Evolutionary conservation across 2,113 vertebrate genomes (phyloP), one percentile per base, ranked within the genome.

Genomic region (Triplophysa dalaica): DNA sequence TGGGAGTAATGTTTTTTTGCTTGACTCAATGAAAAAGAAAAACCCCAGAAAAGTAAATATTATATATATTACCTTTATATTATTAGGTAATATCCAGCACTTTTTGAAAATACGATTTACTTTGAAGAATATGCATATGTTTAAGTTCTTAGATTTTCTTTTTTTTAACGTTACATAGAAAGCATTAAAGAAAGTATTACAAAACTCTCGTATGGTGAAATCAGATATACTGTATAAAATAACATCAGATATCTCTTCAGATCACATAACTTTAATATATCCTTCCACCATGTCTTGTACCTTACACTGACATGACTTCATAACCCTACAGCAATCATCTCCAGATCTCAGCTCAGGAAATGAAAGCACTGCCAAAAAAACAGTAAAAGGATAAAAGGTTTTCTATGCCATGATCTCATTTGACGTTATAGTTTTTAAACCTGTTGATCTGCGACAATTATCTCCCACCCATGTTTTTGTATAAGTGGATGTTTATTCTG

Each of bases 301-400:
- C 11, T 48, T 5, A 1, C 24, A 33, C 24, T 2, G 17, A 13
- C 21, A 16, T 50, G 67, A 19, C 67, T 69, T 48, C 26, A 54
- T 50, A 8, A 29, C 11, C 10, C 8, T 5, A 2, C 5, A 50
- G 67, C 45, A 70, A 70, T 10, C 67, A 29, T 52, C 50, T 19
- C 54, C n/a, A 16, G 21, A n/a, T 9, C 54, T 58, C 16, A 54
- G 50, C 50, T 70, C 69, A 70, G 69, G 69, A 70, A 70, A 70
- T 70, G 48, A 70, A 70, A 70, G 69, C 50, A 2, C 69, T 21
- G 50, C 50, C n/a, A 22, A 48, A 56, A 26, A 6, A 33, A 33
- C 33, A 5, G 33, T n/a, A 7, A 69, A 69, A 11, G 43, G 0
- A 17, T 26, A 43, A 50, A 52, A 48, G 50, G 68, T 2, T 70